Evolutionary conservation across 2,113 vertebrate species (phyloP).

Genomic region (Lichenostomus cassidix): DNA sequence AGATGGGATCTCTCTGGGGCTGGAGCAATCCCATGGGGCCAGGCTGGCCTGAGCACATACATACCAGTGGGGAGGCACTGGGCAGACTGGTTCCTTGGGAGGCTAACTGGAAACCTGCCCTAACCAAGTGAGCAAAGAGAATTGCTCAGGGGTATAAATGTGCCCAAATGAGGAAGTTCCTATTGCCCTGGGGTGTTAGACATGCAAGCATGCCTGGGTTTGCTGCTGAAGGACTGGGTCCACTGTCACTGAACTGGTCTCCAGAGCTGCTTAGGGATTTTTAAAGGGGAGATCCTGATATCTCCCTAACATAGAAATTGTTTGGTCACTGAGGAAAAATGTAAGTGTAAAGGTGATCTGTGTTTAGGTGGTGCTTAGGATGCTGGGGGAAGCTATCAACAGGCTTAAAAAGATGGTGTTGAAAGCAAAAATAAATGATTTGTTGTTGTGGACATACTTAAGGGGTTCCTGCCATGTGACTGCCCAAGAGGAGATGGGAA

Average conservation of each 20-base stretch:
- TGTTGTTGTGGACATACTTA: not conserved
- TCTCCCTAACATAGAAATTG: not conserved
- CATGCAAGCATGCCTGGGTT: not conserved
- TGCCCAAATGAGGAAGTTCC: not conserved
- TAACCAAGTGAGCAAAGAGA: not conserved
- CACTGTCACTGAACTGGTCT: not conserved
- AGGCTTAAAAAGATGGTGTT: not conserved
- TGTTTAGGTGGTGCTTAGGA: not conserved
- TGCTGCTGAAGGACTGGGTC: not conserved
- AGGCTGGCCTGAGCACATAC: not conserved
- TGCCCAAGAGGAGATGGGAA: not conserved
- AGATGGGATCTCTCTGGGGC: not conserved
- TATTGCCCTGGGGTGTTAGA: not conserved
- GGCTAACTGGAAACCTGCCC: not conserved
- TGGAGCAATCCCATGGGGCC: not conserved
- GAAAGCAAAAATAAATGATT: not conserved
- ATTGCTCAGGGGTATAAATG: not conserved
- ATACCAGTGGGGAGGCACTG: not conserved
- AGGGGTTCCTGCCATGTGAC: accelerated
- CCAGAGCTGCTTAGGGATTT: not conserved
- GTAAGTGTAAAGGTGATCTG: not conserved
- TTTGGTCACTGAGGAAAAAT: not conserved
- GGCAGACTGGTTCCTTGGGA: not conserved
- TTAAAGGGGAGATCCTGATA: not conserved
- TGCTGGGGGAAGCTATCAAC: not conserved